phyloP scores from a whole-genome alignment of 2,888 invertebrate species.

The Tenodera sinensis region DNA sequence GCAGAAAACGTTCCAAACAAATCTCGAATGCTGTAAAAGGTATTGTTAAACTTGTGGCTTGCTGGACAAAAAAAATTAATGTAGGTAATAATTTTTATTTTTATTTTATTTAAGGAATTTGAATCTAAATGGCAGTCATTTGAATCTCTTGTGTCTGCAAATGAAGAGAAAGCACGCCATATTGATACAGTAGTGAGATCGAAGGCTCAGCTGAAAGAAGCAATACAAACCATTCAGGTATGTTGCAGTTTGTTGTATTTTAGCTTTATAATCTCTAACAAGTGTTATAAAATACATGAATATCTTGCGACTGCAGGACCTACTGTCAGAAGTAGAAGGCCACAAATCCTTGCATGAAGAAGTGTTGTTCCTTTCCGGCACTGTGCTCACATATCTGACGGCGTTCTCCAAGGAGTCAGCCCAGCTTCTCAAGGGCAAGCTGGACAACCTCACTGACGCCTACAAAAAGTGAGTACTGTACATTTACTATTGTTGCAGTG shows the following conservation, averaged over 20 bases:
- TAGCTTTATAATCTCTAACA: neutral
- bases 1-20: too few species aligned
- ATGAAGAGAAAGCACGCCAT: conserved; percentile 72
- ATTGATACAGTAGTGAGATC: conserved; percentile 73
- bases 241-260: conserved; percentile 27
- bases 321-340: conserved; percentile 68
- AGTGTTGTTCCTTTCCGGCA: conserved; percentile 63
- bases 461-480: conserved; percentile 58
- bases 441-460: conserved; percentile 64
- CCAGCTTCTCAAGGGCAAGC: conserved; percentile 62
- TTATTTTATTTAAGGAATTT: conserved; percentile 48
- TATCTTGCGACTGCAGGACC: conserved; percentile 54
- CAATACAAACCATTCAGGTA: conserved; percentile 68
- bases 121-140: conserved; percentile 67
- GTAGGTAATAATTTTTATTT: conserved; percentile 1
- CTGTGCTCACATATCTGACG: conserved; percentile 66
- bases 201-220: conserved; percentile 68
- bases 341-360: conserved; percentile 66
- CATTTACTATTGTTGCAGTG: neutral
- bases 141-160: conserved; percentile 64
- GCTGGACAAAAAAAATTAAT: neutral
- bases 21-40: neutral
- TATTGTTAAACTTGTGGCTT: neutral
- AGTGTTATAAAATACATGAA: neutral
- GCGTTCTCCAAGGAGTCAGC: conserved; percentile 67